A percentile compares a stretch with the other conserved stretches of the same genome.
These are phyloP conservation scores for Cyanoramphus novaezelandiae DNA, from an alignment of 2,113 vertebrate species.

Conservation along the genomic window DNA sequence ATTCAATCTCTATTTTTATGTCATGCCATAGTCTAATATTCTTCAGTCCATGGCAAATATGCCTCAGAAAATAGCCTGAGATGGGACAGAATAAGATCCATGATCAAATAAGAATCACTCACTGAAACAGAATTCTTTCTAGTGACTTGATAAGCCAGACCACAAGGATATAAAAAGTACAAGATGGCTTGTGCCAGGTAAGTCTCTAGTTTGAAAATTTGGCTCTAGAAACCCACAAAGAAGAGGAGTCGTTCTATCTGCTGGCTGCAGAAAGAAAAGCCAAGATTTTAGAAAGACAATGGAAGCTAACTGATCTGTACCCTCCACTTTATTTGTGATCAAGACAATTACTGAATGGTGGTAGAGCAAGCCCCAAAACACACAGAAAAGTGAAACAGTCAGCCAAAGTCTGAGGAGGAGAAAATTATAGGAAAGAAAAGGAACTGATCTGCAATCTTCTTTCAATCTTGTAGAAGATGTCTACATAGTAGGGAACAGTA, in stretches of 20 bases:
- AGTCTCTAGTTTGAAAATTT: slow-evolving; percentile 5
- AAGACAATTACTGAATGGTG: not conserved
- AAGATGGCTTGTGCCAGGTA: slow-evolving; percentile 17
- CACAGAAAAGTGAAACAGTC: not conserved
- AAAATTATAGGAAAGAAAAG: not conserved
- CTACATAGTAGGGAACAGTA: not conserved
- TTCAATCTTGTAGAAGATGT: not conserved
- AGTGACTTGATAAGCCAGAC: not conserved
- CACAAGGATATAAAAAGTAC: not conserved
- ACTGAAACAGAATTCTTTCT: slow-evolving; percentile 39
- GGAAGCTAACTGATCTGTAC: not conserved
- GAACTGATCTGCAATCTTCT: not conserved
- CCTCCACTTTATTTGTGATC: not conserved
- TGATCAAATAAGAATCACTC: slow-evolving; percentile 20
- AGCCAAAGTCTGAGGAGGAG: not conserved
- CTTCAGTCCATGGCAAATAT: slow-evolving; percentile 52
- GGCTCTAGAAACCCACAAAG: not conserved
- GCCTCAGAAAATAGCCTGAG: slow-evolving; percentile 48
- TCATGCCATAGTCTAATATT: slow-evolving; percentile 41
- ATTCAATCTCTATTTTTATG: slow-evolving; percentile 60
- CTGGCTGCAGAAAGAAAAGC: not conserved
- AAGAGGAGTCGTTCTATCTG: not conserved
- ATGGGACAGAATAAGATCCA: slow-evolving; percentile 42
- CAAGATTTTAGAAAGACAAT: not conserved
- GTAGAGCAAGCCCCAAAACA: not conserved